Percentiles rank a stretch among this genome's conserved stretches.
Conservation (phyloP, 30 jellyfish, hydroid and myxozoan species). For the Clytia hemisphaerica region DNA sequence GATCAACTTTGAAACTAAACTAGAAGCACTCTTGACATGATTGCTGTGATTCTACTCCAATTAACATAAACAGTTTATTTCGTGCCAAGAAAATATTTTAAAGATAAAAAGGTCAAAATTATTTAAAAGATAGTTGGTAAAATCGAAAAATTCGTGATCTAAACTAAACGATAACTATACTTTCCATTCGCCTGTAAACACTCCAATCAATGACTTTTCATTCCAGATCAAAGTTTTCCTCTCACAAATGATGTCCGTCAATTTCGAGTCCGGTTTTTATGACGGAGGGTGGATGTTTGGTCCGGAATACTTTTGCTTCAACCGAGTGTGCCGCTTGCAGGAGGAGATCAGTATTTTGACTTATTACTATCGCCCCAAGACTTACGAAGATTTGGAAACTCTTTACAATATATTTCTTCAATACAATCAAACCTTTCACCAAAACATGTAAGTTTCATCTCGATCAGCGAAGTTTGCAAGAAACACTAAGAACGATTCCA, state of each 20-base stretch:
- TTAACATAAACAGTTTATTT: too few relatives aligned
- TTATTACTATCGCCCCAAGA: conserved; percentile 32
- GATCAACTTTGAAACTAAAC: too few relatives aligned
- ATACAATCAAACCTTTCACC: conserved; percentile 37
- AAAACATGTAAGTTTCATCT: conserved; percentile 54
- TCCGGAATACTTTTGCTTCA: conserved; percentile 89
- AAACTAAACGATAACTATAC: too few relatives aligned
- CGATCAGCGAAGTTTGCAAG: neutral
- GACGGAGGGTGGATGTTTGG: conserved; percentile 98
- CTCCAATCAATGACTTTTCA: too few relatives aligned
- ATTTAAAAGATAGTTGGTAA: too few relatives aligned
- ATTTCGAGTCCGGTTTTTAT: conserved; percentile 69
- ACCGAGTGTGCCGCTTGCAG: conserved; percentile 51
- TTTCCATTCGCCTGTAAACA: too few relatives aligned
- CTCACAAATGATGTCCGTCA: conserved; percentile 45
- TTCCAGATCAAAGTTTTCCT: conserved; percentile 53
- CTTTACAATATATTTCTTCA: conserved; percentile 30
- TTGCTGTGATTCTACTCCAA: too few relatives aligned
- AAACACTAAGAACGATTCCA: too few relatives aligned
- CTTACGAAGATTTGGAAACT: conserved; percentile 35
- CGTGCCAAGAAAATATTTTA: too few relatives aligned
- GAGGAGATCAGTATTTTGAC: conserved; percentile 56
- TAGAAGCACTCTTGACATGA: too few relatives aligned
- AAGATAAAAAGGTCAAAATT: too few relatives aligned
- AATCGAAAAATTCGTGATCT: too few relatives aligned